Conservation (phyloP, 2,113 vertebrate genomes). For the Atrichornis clamosus region DNA sequence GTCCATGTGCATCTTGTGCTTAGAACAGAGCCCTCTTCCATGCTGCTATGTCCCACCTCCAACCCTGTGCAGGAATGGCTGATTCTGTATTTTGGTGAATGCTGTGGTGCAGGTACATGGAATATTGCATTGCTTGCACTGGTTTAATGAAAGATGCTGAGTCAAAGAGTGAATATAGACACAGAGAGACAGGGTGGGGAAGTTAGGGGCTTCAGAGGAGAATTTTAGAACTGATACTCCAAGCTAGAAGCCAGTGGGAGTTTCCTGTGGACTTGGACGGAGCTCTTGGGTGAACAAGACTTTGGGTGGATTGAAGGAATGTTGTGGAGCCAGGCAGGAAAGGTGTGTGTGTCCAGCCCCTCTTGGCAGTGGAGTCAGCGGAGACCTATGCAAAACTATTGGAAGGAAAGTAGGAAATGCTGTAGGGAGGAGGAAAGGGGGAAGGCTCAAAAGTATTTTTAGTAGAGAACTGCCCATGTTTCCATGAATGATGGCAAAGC, state of each 20-base stretch:
- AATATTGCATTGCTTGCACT: neutral
- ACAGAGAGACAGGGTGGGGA: neutral
- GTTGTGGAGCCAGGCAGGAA: neutral
- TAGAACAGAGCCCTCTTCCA: rapidly evolving
- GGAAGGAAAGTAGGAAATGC: neutral
- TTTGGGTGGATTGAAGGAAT: neutral
- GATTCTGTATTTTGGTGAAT: neutral
- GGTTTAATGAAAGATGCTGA: neutral
- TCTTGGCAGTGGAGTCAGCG: neutral
- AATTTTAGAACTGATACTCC: neutral
- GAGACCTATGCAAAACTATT: neutral
- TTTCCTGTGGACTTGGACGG: neutral
- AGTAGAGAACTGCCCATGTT: neutral
- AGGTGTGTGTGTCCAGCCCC: neutral
- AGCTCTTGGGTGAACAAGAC: neutral
- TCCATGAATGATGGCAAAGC: neutral
- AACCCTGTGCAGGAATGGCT: neutral
- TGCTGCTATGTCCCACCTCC: neutral
- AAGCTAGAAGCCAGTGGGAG: neutral
- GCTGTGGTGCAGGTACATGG: neutral
- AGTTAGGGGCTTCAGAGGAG: neutral
- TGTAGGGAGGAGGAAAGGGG: neutral
- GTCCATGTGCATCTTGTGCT: neutral
- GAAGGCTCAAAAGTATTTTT: conserved; percentile 5
- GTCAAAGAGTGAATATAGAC: neutral